Base-by-base conservation (phyloP, 2,113 vertebrate species). In the Oophaga pumilio region DNA sequence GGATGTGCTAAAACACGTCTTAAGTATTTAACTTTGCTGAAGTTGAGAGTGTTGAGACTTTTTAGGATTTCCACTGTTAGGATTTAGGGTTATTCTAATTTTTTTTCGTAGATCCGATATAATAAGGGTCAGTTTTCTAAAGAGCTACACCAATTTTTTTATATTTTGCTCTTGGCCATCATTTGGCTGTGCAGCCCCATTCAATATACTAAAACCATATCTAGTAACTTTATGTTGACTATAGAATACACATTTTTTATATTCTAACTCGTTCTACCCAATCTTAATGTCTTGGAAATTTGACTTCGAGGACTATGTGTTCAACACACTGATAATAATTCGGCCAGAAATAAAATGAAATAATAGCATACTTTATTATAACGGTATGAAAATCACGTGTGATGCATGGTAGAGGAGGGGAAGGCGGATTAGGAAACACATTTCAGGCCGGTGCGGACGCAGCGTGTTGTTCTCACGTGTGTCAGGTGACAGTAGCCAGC, bases 401-500 rank as follows among this genome's bases (percentile, higher is more conserved):
- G 28, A 79, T 82, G 28, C 28, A 43, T 60, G 7, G 8, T 52
- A n/a, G 13, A 15, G 80, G 24, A 26, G 60, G 24, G 20, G 28
- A 43, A 43, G 59, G 33, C 28, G 18, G 68, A 85, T 64, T 28
- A 52, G 60, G 20, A 53, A 62, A 52, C 59, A 26, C 59, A 26
- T 77, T 78, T 62, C 28, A 78, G 26, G 49, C 20, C 13, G 53
- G 60, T 81, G 76, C 59, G 73, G 66, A 82, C 6, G n/a, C 69
- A 17, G 20, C 33, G 79, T 77, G 80, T 82, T 73, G 78, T 68
- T 84, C 71, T 84, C 87, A 68, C 73, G 81, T 83, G 80, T 77
- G 69, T 76, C 26, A 76, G 59, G 81, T 83, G 80, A 84, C 59
- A 60, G 87, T 88, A 84, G 59, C 49, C 43, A 59, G 71, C 24